Percentiles rank a stretch among this genome's conserved stretches.
phyloP scores from a whole-genome alignment of 1,140 invertebrate genomes.

The Papilio helenus region DNA sequence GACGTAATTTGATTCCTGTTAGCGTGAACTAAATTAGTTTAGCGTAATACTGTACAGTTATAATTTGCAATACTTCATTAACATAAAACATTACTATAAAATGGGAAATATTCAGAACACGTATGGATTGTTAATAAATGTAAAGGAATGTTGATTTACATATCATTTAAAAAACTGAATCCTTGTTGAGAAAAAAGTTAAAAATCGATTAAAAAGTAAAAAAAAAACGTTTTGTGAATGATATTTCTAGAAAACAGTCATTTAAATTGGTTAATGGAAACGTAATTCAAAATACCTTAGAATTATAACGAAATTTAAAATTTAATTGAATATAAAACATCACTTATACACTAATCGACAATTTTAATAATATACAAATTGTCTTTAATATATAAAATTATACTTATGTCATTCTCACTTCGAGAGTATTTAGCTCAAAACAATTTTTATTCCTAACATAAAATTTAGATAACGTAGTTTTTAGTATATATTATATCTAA shows the following conservation, averaged over 20 bases:
- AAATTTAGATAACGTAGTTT: conserved; percentile 19
- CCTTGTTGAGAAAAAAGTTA: not conserved
- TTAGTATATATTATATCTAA: conserved; percentile 5
- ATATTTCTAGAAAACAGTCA: not conserved
- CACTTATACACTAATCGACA: not conserved
- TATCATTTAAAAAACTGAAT: conserved; percentile 28
- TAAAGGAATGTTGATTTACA: conserved; percentile 28
- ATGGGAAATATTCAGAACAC: no score
- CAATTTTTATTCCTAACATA: conserved; percentile 30
- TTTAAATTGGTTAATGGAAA: conserved; percentile 1
- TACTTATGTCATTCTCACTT: not conserved
- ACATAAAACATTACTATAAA: not conserved
- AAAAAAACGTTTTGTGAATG: not conserved
- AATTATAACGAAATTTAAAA: not conserved
- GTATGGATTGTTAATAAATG: not conserved
- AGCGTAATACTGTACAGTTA: not conserved
- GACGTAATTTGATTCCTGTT: not conserved
- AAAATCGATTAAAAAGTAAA: not conserved
- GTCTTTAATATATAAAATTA: not conserved
- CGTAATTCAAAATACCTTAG: not conserved
- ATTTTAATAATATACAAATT: conserved; percentile 32
- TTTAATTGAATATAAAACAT: not conserved
- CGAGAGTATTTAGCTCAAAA: conserved; percentile 28
- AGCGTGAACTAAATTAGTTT: not conserved
- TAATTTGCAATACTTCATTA: conserved; percentile 1